Evolutionary conservation across 2,888 invertebrate genomes (phyloP).

Genomic region (Mesorhabditis spiculigera): DNA sequence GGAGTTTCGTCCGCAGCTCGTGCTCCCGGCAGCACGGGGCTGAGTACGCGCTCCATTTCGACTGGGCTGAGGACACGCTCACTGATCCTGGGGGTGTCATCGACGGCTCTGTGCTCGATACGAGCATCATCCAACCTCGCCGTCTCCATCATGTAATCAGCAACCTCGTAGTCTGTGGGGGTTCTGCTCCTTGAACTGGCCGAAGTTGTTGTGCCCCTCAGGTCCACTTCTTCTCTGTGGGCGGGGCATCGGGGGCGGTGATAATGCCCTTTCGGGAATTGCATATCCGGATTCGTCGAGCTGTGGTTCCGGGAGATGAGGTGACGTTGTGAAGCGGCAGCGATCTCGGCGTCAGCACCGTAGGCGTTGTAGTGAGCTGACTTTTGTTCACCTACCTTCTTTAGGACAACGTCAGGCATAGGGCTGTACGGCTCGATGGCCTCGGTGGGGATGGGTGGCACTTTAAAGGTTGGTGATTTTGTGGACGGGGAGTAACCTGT

Average conservation of each 20-base stretch:
- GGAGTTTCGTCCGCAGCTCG: not conserved
- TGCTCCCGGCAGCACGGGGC: not conserved
- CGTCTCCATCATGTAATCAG: not conserved
- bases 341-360: not conserved
- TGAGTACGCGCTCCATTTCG: not conserved
- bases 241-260: not conserved
- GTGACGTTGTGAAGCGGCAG: not conserved
- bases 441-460: no score
- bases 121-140: not conserved
- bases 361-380: no score
- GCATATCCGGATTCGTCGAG: conserved; percentile 1
- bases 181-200: not conserved
- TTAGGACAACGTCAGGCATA: no score
- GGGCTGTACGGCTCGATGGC: no score
- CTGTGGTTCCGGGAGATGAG: not conserved
- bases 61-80: not conserved
- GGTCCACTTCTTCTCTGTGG: not conserved
- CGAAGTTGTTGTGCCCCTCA: not conserved
- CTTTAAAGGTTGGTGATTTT: no score
- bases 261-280: not conserved
- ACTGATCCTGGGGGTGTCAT: not conserved
- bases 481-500: no score
- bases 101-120: not conserved
- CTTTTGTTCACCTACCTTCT: no score
- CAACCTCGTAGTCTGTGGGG: not conserved